Evolutionary conservation across 2,888 invertebrate genomes (phyloP), one percentile per base, ranked within the genome.

Genomic region (Eledona agricola): DNA sequence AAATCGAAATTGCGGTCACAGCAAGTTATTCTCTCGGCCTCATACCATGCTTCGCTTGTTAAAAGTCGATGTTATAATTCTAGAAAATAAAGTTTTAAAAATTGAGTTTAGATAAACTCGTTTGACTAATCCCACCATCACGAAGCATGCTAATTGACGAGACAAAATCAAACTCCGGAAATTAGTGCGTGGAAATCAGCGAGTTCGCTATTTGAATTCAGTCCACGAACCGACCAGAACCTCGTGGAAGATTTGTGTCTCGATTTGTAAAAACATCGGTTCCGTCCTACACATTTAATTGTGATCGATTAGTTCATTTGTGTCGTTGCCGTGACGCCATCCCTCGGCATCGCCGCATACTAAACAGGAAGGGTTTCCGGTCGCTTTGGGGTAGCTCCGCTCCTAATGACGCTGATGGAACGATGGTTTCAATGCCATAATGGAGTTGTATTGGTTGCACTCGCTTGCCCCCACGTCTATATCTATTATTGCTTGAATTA

Each of bases 301-400:
- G 61, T 59, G 59, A 61, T 61, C 61, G 61, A 61, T 61, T 49
- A 45, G 38, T 53, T 56, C 52, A 52, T 56, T 56, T 56, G 35
- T 45, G 57, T 53, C 51, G 53, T 57, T 40, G 43, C 58, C 55
- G 53, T 58, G 52, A 57, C 59, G 54, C 47, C 34, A 46, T 17
- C 55, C 46, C 28, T 19, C 53, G 47, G 38, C 40, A 32, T 45
- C 31, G 22, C 23, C 53, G 63, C 58, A 63, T 63, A 63, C 58
- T 57, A 59, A 63, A 60, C 57, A 58, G 57, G 54, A 49, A 47
- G 15, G 46, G 38, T 29, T 22, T 32, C 12, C 22, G 28, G 32
- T 9, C 43, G 32, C 38, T 31, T 35, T 29, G 10, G 31, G 51
- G 29, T 49, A 20, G 31, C 17, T 5, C 37, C 19, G 31, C 19